Percentiles rank a stretch among this genome's conserved stretches.
Evolutionary conservation across 2,888 invertebrate species (phyloP).

Genomic region (Stegana nigrithorax): DNA sequence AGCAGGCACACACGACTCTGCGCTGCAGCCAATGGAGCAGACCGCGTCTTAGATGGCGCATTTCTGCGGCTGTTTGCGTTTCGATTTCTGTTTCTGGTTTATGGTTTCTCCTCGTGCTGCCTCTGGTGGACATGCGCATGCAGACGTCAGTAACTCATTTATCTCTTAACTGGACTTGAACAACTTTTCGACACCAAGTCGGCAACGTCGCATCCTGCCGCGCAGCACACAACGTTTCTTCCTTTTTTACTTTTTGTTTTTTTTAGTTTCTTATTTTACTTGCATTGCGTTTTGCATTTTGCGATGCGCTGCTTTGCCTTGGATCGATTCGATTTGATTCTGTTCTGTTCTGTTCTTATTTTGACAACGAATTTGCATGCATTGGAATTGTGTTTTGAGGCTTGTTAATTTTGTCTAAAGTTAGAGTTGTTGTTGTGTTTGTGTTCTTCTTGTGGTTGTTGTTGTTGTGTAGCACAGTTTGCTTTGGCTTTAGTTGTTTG

Average conservation of each 20-base stretch:
- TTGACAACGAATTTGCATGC: conserved; percentile 67
- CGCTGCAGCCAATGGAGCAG: not conserved
- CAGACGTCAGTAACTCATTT: conserved; percentile 59
- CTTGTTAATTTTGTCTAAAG: conserved; percentile 63
- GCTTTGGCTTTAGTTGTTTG: not conserved
- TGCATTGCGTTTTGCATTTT: conserved; percentile 25
- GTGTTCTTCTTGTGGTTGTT: not conserved
- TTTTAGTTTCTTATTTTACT: not conserved
- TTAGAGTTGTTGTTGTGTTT: conserved; percentile 30
- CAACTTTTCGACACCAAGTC: conserved; percentile 10
- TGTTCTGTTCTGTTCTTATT: conserved; percentile 41
- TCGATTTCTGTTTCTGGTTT: no score
- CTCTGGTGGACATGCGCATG: conserved; percentile 47
- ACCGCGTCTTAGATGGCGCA: no score
- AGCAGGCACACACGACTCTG: not conserved
- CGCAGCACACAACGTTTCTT: not conserved
- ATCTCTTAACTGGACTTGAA: conserved; percentile 53
- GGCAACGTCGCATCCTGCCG: not conserved
- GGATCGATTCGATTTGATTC: conserved; percentile 26
- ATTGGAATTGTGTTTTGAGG: conserved; percentile 62
- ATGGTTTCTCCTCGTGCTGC: not conserved
- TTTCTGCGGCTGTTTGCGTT: no score
- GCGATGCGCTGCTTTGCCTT: no score
- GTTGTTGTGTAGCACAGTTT: not conserved
- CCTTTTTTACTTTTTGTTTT: not conserved